Evolutionary conservation across 2,113 vertebrate genomes (phyloP), one percentile per base, ranked within the genome.

Genomic region (Ochotona curzoniae): DNA sequence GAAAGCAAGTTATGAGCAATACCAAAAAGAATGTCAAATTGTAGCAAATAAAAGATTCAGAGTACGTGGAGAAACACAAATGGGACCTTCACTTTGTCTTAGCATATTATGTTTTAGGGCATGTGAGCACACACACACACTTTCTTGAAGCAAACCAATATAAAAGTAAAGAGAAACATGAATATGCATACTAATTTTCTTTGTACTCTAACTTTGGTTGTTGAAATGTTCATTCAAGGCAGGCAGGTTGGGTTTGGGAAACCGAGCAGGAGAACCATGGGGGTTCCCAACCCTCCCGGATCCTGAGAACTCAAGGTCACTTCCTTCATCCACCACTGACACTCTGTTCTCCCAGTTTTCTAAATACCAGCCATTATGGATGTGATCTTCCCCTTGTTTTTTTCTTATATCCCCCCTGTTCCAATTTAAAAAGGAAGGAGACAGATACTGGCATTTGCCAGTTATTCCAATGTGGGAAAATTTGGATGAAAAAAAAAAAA

Each of bases 21-120:
- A 91, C 47, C 14, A 87, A 91, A 85, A 90, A 63, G 44, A 93
- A 83, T 57, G 88, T 32, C 81, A 70, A 70, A 51, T 32, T 66
- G 79, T 0, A 76, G 63, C 12, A 67, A 75, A 90, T 61, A 74
- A 92, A 83, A 92, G 14, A 82, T 1, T 26, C n/a, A 85, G 54
- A 51, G 44, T 21, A 8, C 28, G 20, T 20, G 21, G 83, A 92
- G 95, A 90, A 67, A 84, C 51, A 44, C 87, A 44, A 18, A 2
- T 8, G 91, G n/a, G 0, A 0, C 49, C 78, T 94, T 87, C 38
- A 44, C 64, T 74, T 30, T 49, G 23, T 23, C 28, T 70, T 74
- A 25, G 30, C 20, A 8, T 7, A 30, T 70, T 49, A 71, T 70
- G 17, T 69, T 91, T 91, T n/a, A 83, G 3, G 78, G 32, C 25